phyloP scores from a whole-genome alignment of 2,113 vertebrate genomes.

The Silurus glanis region DNA sequence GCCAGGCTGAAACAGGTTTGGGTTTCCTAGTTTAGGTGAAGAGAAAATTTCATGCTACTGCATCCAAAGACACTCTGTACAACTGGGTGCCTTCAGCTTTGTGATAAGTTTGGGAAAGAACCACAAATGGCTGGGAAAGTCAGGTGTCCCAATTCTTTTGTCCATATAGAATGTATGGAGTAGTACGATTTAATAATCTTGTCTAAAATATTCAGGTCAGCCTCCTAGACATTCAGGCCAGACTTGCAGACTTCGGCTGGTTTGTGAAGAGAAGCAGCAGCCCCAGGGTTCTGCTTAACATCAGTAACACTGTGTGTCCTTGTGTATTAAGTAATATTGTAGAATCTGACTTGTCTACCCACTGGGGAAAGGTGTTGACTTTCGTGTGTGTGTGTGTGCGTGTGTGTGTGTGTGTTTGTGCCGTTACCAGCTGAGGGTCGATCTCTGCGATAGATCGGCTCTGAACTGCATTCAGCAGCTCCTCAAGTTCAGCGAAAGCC shows the following conservation, averaged over 20 bases:
- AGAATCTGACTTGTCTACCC: background rate
- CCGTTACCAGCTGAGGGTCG: conserved; percentile 89
- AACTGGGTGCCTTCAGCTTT: no score
- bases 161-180: no score
- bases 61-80: no score
- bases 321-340: conserved; percentile 14
- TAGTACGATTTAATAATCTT: background rate
- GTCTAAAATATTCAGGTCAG: background rate
- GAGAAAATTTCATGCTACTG: no score
- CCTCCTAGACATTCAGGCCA: background rate
- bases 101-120: no score
- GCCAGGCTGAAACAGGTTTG: no score
- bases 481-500: conserved; percentile 87
- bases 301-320: background rate
- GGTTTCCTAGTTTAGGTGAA: no score
- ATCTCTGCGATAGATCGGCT: conserved; percentile 90
- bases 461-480: conserved; percentile 89
- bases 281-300: conserved; percentile 1
- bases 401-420: background rate
- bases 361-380: background rate
- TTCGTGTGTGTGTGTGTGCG: background rate
- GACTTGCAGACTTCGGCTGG: conserved; percentile 8
- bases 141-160: no score
- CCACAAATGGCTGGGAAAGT: no score
- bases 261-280: background rate